Evolutionary conservation across 2,113 vertebrate species (phyloP), one percentile per base, ranked within the genome.

Genomic region (Phalacrocorax pelagicus): DNA sequence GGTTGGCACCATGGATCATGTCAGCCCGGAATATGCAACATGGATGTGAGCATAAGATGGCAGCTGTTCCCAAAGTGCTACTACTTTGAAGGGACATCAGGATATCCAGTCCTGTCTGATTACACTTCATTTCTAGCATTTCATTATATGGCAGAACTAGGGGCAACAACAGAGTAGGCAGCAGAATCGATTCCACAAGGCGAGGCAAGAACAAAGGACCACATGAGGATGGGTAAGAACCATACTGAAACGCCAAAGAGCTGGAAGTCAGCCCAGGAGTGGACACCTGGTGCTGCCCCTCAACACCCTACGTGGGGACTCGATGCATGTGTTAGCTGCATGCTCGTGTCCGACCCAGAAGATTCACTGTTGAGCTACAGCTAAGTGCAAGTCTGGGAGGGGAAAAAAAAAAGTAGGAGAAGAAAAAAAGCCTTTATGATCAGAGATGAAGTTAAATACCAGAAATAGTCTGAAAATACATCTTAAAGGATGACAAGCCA

Each of bases 251-350:
- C 3, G 26, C 23, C 69, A 47, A 49, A 49, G 54, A 70, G 42
- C 40, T 94, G 88, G 49, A 54, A 52, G 23, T 32, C 6, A 6
- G 3, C 40, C 27, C 44, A 51, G 42, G 1, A 40, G 34, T 18
- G 44, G 72, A 29, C 49, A 38, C 7, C 22, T 78, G 79, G 17
- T 20, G 19, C 6, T 51, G n/a, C 49, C 9, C 9, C 3, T 1
- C 57, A 42, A 5, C 32, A 57, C 58, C 66, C 10, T 3, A 18
- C 44, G 6, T 0, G 38, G 3, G 2, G 27, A 19, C 24, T 1
- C 9, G 17, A 23, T 30, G 42, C 36, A 5, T 1, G 1, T 16
- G 27, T 22, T 36, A 65, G 40, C 4, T 1, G 0, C 19, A 3
- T 1, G n/a, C 29, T 52, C 44, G 34, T 34, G 6, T n/a, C 78